phyloP scores from a whole-genome alignment of 1,140 invertebrate species.

The Formica exsecta region DNA sequence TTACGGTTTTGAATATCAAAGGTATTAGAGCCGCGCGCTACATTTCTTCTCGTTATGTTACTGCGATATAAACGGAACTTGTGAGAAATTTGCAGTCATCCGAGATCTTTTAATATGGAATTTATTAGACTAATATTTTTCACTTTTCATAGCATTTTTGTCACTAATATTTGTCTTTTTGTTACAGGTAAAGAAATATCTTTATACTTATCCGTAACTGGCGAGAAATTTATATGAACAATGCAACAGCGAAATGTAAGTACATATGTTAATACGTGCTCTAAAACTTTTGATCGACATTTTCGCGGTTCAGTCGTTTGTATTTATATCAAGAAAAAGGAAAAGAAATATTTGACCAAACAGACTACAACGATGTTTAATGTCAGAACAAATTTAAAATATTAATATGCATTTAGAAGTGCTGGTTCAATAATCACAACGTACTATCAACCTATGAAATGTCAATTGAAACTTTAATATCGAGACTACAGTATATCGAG shows the following conservation, averaged over 20 bases:
- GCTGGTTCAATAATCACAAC: slow-evolving; percentile 22
- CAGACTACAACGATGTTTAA: not conserved
- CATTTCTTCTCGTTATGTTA: not conserved
- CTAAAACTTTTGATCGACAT: not conserved
- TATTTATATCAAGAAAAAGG: not conserved
- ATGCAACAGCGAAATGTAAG: slow-evolving; percentile 11
- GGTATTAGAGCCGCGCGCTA: not conserved
- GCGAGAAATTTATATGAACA: not conserved
- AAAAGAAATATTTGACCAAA: not conserved
- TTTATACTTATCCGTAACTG: slow-evolving; percentile 9
- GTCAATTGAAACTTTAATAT: slow-evolving; percentile 37
- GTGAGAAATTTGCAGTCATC: slow-evolving; percentile 45
- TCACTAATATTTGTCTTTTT: slow-evolving; percentile 59
- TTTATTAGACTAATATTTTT: slow-evolving; percentile 8
- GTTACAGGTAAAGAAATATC: slow-evolving; percentile 64
- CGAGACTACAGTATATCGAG: not conserved
- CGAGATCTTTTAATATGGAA: not conserved
- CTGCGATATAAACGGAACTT: slow-evolving; percentile 19
- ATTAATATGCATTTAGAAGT: not conserved
- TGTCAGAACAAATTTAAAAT: not conserved
- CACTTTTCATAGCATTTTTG: not conserved
- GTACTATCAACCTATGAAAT: slow-evolving; percentile 6
- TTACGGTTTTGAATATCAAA: slow-evolving; percentile 35
- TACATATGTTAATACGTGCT: slow-evolving; percentile 7
- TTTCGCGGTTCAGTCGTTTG: not conserved